These are phyloP conservation scores for Epinephelus malabaricus DNA, from an alignment of 2,797 vertebrate species.

Conservation along the genomic window DNA sequence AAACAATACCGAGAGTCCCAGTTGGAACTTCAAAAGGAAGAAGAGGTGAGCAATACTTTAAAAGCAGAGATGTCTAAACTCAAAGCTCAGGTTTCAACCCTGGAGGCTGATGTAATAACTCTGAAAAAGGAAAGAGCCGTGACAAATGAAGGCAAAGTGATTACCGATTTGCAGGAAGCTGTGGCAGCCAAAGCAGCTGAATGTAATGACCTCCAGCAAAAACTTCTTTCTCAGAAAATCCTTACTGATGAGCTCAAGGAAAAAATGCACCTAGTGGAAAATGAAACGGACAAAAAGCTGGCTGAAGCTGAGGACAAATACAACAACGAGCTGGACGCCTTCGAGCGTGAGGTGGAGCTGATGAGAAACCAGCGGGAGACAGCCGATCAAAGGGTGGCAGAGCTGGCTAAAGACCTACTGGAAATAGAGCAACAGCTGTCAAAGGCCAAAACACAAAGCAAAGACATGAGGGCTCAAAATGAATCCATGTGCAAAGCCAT, in stretches of 20 bases:
- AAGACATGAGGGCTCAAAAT: conserved; percentile 83
- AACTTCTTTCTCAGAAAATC: conserved; percentile 62
- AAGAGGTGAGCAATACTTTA: conserved; percentile 68
- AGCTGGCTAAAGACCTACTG: conserved; percentile 73
- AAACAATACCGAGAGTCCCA: conserved; percentile 82
- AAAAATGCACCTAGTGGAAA: conserved; percentile 72
- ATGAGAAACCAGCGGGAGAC: conserved; percentile 78
- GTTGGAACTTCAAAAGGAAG: conserved; percentile 74
- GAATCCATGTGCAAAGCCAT: conserved; percentile 90
- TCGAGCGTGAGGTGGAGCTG: conserved; percentile 71
- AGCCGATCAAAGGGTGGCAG: conserved; percentile 73
- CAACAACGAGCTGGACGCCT: conserved; percentile 58
- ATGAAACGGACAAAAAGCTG: conserved; percentile 69
- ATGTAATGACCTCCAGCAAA: conserved; percentile 84
- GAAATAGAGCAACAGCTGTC: conserved; percentile 77
- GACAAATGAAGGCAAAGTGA: conserved; percentile 77
- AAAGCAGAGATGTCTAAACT: conserved; percentile 72
- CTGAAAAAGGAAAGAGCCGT: conserved; percentile 58
- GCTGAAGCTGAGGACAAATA: conserved; percentile 75
- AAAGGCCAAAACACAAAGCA: conserved; percentile 77
- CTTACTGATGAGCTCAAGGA: conserved; percentile 69
- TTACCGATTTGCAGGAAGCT: conserved; percentile 79
- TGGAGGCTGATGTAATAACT: conserved; percentile 62
- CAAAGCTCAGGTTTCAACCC: conserved; percentile 57
- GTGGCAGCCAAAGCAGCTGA: conserved; percentile 81